A percentile compares a stretch with the other conserved stretches of the same genome.
Evolutionary conservation across 2,888 invertebrate genomes (phyloP).

Genomic region (Tanytarsus gracilentus): DNA sequence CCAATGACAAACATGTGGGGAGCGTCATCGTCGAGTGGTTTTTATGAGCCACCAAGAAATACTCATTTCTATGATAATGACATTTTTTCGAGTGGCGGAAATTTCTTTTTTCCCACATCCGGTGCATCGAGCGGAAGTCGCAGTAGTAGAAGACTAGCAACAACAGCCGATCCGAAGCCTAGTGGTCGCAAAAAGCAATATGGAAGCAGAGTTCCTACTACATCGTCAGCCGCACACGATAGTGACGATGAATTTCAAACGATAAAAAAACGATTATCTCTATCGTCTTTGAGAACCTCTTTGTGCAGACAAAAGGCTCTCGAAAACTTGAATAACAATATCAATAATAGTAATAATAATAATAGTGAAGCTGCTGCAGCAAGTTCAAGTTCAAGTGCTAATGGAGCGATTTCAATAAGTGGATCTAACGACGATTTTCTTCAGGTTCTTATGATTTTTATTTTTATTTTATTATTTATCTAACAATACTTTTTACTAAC

Average conservation of each 20-base stretch:
- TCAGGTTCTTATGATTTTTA: slow-evolving; percentile 20
- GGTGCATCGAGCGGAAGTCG: background rate
- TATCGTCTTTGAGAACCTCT: slow-evolving; percentile 5
- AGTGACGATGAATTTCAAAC: slow-evolving; percentile 12
- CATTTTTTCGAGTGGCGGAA: slow-evolving; percentile 14
- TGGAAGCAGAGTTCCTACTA: too few species aligned
- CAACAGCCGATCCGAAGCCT: background rate
- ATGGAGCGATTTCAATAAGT: background rate
- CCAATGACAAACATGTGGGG: background rate
- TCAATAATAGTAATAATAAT: too few species aligned
- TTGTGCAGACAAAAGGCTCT: slow-evolving; percentile 25
- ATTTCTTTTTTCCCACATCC: slow-evolving; percentile 23
- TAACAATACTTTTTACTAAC: background rate
- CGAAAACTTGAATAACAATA: slow-evolving; percentile 26
- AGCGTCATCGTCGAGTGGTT: background rate
- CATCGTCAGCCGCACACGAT: background rate
- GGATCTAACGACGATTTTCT: slow-evolving; percentile 24
- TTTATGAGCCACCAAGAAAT: slow-evolving; percentile 14
- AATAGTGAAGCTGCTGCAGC: background rate
- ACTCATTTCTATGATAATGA: background rate
- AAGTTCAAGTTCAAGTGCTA: background rate
- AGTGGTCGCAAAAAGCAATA: background rate
- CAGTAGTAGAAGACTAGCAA: background rate
- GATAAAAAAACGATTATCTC: slow-evolving; percentile 19
- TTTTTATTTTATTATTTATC: background rate